Evolutionary conservation across 2,888 invertebrate species (phyloP), one percentile per base, ranked within the genome.

Genomic region (Microdon myrmicae): DNA sequence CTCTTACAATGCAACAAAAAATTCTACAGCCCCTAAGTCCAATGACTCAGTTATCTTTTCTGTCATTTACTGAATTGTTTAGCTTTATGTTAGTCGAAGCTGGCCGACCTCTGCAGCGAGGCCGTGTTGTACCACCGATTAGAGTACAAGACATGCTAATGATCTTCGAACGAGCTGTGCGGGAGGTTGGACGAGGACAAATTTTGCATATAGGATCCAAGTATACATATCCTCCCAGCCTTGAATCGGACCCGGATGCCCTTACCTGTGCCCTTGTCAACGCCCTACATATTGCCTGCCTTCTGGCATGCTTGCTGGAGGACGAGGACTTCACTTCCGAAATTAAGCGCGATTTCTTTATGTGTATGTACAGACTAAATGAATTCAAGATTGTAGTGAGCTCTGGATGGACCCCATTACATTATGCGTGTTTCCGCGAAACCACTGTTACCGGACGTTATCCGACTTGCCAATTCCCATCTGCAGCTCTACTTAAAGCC

Each of bases 21-120:
- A 93, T 94, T 82, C 83, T 96, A 69, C 94, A 95, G 71, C 92
- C 96, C 12, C 85, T 97, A 39, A 94, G 93, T 77, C 92, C 94
- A 16, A 92, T 96, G 88, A 96, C 96, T 7, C 95, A 96, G 79
- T 94, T 93, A 76, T 93, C 93, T 67, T 85, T 97, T 64, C 88
- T 94, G 75, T 94, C 94, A 71, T 97, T 97, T 80, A 93, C 95
- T 2, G 97, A 98, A 80, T 85, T 97, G 20, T 94, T 94, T 80
- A 90, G 90, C 55, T 96, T 94, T 79, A 95, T 97, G 93, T 87
- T 95, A 78, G 90, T 92, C 17, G 95, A 95, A 79, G 85, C 90
- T 43, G 89, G 89, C 17, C 83, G 89, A 34, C 87, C 87, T 59
- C 83, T 85, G 55, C 83, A 84, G 8, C 81, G 88, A 71, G 87